A percentile compares a stretch with the other conserved stretches of the same genome.
Conservation (phyloP, 1,140 invertebrate genomes). For the Tribolium madens region DNA sequence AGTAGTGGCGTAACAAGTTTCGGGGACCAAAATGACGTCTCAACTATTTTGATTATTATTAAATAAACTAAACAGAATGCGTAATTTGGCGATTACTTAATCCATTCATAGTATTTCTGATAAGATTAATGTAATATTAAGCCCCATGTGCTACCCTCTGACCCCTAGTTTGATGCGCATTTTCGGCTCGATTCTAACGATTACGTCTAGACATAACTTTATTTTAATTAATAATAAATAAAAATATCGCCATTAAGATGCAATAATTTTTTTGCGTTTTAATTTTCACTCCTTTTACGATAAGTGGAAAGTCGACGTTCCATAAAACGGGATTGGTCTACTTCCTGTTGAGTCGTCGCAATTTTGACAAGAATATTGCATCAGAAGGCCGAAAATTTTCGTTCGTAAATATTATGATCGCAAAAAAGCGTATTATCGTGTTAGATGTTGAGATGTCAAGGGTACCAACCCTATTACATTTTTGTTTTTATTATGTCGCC, state of each 20-base stretch:
- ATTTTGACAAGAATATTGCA: neutral
- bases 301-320: neutral
- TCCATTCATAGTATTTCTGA: neutral
- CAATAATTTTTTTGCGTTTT: neutral
- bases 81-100: constrained; percentile 6
- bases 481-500: neutral
- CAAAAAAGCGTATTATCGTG: too few relatives aligned
- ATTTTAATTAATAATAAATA: constrained; percentile 22
- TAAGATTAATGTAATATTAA: neutral
- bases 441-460: neutral
- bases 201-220: neutral
- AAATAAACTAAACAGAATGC: neutral
- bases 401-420: neutral
- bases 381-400: neutral
- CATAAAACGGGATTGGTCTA: neutral
- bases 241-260: neutral
- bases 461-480: neutral
- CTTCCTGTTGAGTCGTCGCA: neutral
- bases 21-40: neutral
- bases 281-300: neutral
- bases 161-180: neutral
- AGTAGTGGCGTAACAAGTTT: too few relatives aligned
- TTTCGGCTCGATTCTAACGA: neutral
- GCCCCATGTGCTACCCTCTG: neutral
- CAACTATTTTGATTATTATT: neutral